Percentiles rank a stretch among this genome's conserved stretches.
phyloP scores from a whole-genome alignment of 2,888 invertebrate genomes.

The Tipula lateralis region DNA sequence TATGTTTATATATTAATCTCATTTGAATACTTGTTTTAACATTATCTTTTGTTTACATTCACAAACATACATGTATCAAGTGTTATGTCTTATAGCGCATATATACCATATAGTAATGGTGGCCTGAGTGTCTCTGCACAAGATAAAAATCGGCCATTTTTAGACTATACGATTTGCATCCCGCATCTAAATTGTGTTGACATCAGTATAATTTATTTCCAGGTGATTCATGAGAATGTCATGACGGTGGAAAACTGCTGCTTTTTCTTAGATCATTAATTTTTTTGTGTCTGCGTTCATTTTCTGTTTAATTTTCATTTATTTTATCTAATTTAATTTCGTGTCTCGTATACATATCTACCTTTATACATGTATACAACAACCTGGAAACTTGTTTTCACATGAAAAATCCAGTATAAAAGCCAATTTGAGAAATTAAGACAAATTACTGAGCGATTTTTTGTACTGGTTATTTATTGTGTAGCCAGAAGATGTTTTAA shows the following conservation, averaged over 20 bases:
- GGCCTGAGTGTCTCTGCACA: background rate
- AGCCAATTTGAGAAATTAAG: background rate
- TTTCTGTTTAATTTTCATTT: background rate
- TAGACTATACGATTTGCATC: background rate
- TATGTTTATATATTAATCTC: background rate
- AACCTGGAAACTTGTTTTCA: background rate
- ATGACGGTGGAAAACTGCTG: background rate
- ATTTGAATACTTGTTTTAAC: background rate
- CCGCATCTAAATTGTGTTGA: background rate
- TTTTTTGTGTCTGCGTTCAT: background rate
- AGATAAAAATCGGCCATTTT: background rate
- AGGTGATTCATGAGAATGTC: background rate
- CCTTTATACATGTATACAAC: background rate
- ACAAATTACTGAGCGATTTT: background rate
- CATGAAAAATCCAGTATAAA: background rate
- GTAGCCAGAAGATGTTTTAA: no score
- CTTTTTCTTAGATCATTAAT: background rate
- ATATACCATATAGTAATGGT: background rate
- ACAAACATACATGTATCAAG: background rate
- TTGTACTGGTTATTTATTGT: no score
- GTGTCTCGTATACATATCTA: background rate
- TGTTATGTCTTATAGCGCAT: background rate
- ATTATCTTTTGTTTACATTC: background rate
- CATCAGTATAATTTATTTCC: background rate
- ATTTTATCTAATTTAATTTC: slow-evolving; percentile 3